Conservation (phyloP, 2,888 invertebrate species). For the Teleiodes luculella region DNA sequence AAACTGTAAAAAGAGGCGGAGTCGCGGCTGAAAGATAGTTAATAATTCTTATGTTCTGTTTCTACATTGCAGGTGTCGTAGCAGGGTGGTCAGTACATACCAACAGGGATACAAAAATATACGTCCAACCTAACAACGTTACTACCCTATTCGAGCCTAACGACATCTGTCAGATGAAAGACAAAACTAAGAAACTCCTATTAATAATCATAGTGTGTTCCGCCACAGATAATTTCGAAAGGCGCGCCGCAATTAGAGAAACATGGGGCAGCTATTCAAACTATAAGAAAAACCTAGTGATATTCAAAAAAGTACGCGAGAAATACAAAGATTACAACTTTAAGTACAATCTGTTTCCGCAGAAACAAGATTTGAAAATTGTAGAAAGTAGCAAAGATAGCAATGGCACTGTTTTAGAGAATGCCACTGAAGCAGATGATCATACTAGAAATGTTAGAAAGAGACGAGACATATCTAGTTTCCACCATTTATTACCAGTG, state of each 20-base stretch:
- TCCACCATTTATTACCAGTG: conserved; percentile 53
- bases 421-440: background rate
- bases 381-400: background rate
- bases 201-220: conserved; percentile 88
- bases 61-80: conserved; percentile 63
- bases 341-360: conserved; percentile 50
- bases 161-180: conserved; percentile 66
- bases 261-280: conserved; percentile 82
- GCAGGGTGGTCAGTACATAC: conserved; percentile 87
- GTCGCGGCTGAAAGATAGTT: too few relatives aligned
- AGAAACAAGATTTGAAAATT: conserved; percentile 14
- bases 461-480: conserved; percentile 50
- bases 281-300: conserved; percentile 45
- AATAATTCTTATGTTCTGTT: background rate
- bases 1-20: too few relatives aligned
- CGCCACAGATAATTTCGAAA: conserved; percentile 82
- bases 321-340: conserved; percentile 62
- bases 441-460: conserved; percentile 13
- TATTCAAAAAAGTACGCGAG: conserved; percentile 44
- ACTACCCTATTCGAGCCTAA: conserved; percentile 82
- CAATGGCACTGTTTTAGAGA: background rate
- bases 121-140: conserved; percentile 84
- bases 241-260: conserved; percentile 82
- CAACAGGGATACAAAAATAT: conserved; percentile 84
- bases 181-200: conserved; percentile 62